Evolutionary conservation across 1,140 invertebrate genomes (phyloP).

Genomic region (Bombus difficillimus): DNA sequence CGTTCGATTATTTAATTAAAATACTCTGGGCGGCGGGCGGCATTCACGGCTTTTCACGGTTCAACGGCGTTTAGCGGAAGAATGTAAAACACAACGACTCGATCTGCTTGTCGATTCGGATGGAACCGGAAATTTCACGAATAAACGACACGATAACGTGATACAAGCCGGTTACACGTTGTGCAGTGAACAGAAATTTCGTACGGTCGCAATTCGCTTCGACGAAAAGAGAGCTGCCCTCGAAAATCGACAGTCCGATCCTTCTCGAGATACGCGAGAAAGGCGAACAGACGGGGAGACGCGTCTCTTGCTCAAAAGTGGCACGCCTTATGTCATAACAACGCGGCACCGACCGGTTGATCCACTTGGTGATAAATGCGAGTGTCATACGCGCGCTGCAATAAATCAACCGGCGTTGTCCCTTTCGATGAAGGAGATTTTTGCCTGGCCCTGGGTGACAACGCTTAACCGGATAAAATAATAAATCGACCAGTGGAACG

Average conservation of each 20-base stretch:
- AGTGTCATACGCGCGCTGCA: slow-evolving; percentile 26
- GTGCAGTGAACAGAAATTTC: background rate
- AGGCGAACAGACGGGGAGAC: background rate
- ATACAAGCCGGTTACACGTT: too few species aligned
- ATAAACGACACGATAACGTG: slow-evolving; percentile 28
- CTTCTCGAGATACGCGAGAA: background rate
- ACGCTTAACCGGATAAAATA: slow-evolving; percentile 41
- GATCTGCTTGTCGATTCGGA: slow-evolving; percentile 33
- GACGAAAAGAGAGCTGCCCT: too few species aligned
- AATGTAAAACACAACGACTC: slow-evolving; percentile 49
- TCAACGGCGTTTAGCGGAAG: slow-evolving; percentile 51
- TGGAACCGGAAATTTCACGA: slow-evolving; percentile 43
- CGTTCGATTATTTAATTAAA: slow-evolving; percentile 68
- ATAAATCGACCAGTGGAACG: slow-evolving; percentile 28
- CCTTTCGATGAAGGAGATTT: slow-evolving; percentile 55
- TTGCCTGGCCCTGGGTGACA: slow-evolving; percentile 33
- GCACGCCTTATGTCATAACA: slow-evolving; percentile 48
- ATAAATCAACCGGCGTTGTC: slow-evolving; percentile 50
- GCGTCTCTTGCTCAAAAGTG: slow-evolving; percentile 23
- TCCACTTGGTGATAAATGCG: slow-evolving; percentile 53
- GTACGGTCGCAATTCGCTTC: background rate
- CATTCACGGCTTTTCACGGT: slow-evolving; percentile 55
- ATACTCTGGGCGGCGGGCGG: slow-evolving; percentile 24
- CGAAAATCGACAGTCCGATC: slow-evolving; percentile 45
- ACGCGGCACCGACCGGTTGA: slow-evolving; percentile 38